Percentiles rank a stretch among this genome's conserved stretches.
Conservation (phyloP, 1,140 invertebrate species). For the Penaeus vannamei region DNA sequence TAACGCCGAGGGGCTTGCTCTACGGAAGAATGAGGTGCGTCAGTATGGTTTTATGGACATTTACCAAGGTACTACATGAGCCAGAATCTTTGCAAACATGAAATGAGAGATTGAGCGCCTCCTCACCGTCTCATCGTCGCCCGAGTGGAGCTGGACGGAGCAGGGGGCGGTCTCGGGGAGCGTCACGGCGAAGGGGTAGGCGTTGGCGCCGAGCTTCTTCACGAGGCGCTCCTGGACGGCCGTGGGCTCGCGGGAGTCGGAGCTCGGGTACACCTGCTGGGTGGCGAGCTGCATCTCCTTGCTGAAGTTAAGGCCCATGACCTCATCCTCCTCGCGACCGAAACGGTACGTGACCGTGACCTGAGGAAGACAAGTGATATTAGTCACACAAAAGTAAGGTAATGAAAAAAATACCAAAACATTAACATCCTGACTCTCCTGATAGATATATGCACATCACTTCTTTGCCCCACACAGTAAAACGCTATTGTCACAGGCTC, state of each 20-base stretch:
- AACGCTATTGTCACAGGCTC: too few species aligned
- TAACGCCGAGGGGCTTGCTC: conserved; percentile 93
- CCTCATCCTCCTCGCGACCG: conserved; percentile 92
- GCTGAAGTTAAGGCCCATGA: conserved; percentile 94
- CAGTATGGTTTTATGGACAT: too few species aligned
- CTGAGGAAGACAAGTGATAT: conserved; percentile 77
- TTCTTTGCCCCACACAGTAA: too few species aligned
- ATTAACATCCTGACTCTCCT: neutral
- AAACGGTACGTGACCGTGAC: conserved; percentile 84
- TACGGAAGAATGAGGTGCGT: conserved; percentile 68
- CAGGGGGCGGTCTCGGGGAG: conserved; percentile 77
- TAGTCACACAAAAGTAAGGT: too few species aligned
- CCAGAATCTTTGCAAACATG: neutral
- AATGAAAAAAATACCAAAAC: conserved; percentile 70
- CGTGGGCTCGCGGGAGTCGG: conserved; percentile 76
- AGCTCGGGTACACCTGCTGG: conserved; percentile 82
- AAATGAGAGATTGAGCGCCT: neutral
- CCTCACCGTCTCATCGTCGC: conserved; percentile 79
- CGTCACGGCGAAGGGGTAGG: conserved; percentile 66
- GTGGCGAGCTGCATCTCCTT: conserved; percentile 85
- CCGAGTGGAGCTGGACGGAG: conserved; percentile 85
- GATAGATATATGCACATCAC: too few species aligned
- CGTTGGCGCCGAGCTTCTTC: conserved; percentile 69
- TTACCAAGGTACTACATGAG: too few species aligned
- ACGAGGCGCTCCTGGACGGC: conserved; percentile 75